These are phyloP conservation scores for Venturia canescens DNA, from an alignment of 1,140 invertebrate species.

Conservation along the genomic window DNA sequence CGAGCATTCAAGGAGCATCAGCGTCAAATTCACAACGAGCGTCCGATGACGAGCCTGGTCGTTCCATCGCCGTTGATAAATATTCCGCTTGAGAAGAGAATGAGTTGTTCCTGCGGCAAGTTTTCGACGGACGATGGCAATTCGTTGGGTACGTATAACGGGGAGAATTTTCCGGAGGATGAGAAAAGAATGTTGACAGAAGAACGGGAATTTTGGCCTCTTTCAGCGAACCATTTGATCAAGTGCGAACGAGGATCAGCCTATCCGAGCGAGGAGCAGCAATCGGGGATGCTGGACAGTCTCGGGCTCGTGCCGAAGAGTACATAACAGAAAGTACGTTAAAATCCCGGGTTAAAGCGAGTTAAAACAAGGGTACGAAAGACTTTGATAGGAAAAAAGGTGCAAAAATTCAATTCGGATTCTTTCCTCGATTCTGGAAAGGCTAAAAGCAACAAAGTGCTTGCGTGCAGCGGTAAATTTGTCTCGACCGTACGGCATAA, in stretches of 20 bases:
- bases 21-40: conserved; percentile 80
- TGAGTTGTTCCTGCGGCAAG: conserved; percentile 85
- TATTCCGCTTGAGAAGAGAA: conserved; percentile 77
- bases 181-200: conserved; percentile 26
- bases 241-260: conserved; percentile 71
- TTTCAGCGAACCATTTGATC: conserved; percentile 71
- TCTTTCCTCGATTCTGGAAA: neutral
- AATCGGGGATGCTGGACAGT: conserved; percentile 74
- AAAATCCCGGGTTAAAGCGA: conserved; percentile 29
- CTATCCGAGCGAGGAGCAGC: conserved; percentile 62
- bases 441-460: too few relatives aligned
- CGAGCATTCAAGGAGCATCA: conserved; percentile 85
- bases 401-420: neutral
- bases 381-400: neutral
- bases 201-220: conserved; percentile 23
- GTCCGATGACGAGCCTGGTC: conserved; percentile 77
- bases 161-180: neutral
- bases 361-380: neutral
- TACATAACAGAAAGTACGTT: conserved; percentile 57
- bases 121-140: conserved; percentile 83
- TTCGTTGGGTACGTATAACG: conserved; percentile 64
- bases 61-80: conserved; percentile 75
- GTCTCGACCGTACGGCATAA: too few relatives aligned
- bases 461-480: too few relatives aligned
- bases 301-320: conserved; percentile 73